phyloP scores from a whole-genome alignment of 2,888 invertebrate genomes.

The Eupsilia transversa region DNA sequence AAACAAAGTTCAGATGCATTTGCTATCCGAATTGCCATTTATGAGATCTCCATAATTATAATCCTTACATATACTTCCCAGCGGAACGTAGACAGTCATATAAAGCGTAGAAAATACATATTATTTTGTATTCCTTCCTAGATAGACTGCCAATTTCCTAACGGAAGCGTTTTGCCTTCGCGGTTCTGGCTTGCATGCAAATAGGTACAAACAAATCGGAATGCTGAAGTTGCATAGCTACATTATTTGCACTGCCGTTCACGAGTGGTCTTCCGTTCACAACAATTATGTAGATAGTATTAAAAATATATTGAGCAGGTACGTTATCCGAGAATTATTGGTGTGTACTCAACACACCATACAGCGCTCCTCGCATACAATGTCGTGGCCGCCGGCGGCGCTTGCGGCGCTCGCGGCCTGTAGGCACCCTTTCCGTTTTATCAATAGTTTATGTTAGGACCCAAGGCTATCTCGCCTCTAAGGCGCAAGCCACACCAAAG shows the following conservation, averaged over 20 bases:
- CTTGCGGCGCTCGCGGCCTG: constrained; percentile 55
- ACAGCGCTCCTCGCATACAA: constrained; percentile 68
- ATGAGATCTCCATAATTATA: neutral
- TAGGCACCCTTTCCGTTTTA: constrained; percentile 78
- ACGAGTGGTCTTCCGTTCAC: neutral
- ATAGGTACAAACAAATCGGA: constrained; percentile 12
- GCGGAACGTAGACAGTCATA: neutral
- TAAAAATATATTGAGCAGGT: constrained; percentile 43
- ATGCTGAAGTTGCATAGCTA: neutral
- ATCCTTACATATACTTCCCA: too few relatives aligned
- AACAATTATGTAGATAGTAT: constrained; percentile 18
- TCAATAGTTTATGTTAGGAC: constrained; percentile 83
- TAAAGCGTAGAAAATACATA: constrained; percentile 3
- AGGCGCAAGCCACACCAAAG: constrained; percentile 52
- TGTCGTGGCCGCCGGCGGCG: constrained; percentile 64
- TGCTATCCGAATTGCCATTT: neutral
- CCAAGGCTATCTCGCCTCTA: constrained; percentile 64
- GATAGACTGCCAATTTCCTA: constrained; percentile 3
- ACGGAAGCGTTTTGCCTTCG: constrained; percentile 1
- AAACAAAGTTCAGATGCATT: neutral
- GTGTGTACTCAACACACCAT: constrained; percentile 67
- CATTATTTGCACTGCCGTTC: constrained; percentile 11
- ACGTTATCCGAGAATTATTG: constrained; percentile 58
- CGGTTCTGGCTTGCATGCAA: neutral
- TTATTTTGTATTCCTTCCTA: neutral